Base-by-base conservation (phyloP, 1,140 invertebrate genomes). In the Aphis gossypii region DNA sequence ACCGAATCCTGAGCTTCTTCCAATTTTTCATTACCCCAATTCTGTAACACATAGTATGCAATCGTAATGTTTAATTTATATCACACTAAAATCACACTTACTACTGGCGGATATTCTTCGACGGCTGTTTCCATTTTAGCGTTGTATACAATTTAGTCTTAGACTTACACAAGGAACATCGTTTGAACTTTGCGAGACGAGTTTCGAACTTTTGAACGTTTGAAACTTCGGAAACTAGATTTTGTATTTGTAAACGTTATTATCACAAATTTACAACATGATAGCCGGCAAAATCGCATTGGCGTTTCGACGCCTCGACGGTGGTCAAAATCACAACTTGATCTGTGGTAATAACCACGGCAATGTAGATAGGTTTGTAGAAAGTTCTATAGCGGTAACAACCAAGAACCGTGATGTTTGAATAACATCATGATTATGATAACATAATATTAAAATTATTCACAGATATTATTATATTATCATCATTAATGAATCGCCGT, bases 21-120 rank as follows among this genome's bases (percentile, higher is more conserved):
- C 83, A 98, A 95, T 86, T 98, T 97, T 94, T 98, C 97, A 95
- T 97, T 98, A 5, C 97, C 97, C 97, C 97, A 98, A 95, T 98
- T 97, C 97, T 98, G 94, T n/a, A 94, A 95, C 93, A 94, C 2
- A 89, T 56, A 2, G 20, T 38, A 56, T 60, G 25, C 0, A 8
- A 41, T 44, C 21, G 2, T 84, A 9, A 44, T 30, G 38, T 25
- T 84, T 25, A 23, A 44, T 4, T 7, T 25, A n/a, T 20, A 48
- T 48, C 2, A 48, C 20, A 7, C 30, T 88, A 88, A 44, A 21
- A 48, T 41, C 4, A 54, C 9, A 30, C 48, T 86, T 56, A 93
- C 92, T 38, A 93, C 92, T 51, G 92, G 92, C 1, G 92, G 92
- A 56, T 93, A 93, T 86, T 93, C 82, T 93, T 84, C 76, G 2